Percentiles rank a stretch among this genome's conserved stretches.
Conservation (phyloP, 2,888 invertebrate genomes). For the Thera britannica region DNA sequence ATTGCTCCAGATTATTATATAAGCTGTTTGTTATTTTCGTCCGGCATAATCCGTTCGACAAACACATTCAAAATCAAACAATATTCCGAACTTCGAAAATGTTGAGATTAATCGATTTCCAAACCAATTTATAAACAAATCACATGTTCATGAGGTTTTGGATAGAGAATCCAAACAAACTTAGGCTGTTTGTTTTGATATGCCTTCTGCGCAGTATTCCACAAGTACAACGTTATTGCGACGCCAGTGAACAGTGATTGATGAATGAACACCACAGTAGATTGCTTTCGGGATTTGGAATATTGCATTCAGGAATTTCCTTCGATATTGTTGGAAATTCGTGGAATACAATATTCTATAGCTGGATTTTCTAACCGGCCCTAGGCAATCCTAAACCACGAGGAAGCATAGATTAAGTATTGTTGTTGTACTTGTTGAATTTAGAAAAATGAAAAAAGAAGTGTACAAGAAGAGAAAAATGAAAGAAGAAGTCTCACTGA, state of each 20-base stretch:
- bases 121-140: slow-evolving; percentile 33
- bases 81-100: slow-evolving; percentile 12
- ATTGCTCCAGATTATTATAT: not conserved
- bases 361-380: no score
- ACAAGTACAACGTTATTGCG: slow-evolving; percentile 22
- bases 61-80: slow-evolving; percentile 5
- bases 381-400: no score
- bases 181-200: slow-evolving; percentile 34
- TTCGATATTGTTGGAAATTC: slow-evolving; percentile 7
- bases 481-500: no score
- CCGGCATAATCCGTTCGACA: slow-evolving; percentile 8
- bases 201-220: slow-evolving; percentile 28
- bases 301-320: slow-evolving; percentile 10
- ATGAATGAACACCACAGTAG: slow-evolving; percentile 25
- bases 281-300: slow-evolving; percentile 17
- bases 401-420: no score
- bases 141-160: slow-evolving; percentile 23
- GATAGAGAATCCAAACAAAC: slow-evolving; percentile 34
- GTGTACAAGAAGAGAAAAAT: no score
- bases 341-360: no score
- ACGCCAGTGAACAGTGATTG: slow-evolving; percentile 30
- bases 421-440: no score
- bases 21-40: not conserved
- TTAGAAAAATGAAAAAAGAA: no score
- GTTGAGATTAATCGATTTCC: slow-evolving; percentile 29